Percentiles rank a stretch among this genome's conserved stretches.
Conservation (phyloP, 2,113 vertebrate genomes). For the Lynx canadensis region DNA sequence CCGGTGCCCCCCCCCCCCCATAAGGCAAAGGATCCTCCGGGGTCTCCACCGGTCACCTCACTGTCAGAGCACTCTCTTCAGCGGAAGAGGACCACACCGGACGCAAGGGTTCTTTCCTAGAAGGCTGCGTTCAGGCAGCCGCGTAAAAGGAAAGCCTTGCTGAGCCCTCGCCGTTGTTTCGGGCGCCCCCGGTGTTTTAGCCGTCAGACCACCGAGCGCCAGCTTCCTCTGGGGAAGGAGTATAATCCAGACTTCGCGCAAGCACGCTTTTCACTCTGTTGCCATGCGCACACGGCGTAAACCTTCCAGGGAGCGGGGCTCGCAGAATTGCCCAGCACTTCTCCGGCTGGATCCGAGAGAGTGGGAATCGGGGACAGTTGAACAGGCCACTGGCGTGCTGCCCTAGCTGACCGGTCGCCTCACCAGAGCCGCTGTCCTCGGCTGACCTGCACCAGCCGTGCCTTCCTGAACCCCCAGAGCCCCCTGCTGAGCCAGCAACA, state of each 20-base stretch:
- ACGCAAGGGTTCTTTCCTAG: neutral
- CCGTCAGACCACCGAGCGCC: neutral
- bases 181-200: neutral
- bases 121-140: neutral
- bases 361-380: rapidly evolving
- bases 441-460: neutral
- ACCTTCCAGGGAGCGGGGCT: neutral
- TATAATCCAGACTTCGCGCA: neutral
- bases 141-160: neutral
- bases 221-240: neutral
- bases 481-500: neutral
- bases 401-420: neutral
- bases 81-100: neutral
- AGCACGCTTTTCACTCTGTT: neutral
- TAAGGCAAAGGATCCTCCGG: neutral
- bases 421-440: neutral
- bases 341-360: neutral
- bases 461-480: neutral
- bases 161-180: rapidly evolving
- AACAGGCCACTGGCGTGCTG: neutral
- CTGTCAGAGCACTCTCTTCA: neutral
- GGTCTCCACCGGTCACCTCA: neutral
- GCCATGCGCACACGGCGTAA: neutral
- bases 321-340: neutral
- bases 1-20: neutral